phyloP scores from a whole-genome alignment of 2,888 invertebrate species.

The Lasioglossum figueresi region DNA sequence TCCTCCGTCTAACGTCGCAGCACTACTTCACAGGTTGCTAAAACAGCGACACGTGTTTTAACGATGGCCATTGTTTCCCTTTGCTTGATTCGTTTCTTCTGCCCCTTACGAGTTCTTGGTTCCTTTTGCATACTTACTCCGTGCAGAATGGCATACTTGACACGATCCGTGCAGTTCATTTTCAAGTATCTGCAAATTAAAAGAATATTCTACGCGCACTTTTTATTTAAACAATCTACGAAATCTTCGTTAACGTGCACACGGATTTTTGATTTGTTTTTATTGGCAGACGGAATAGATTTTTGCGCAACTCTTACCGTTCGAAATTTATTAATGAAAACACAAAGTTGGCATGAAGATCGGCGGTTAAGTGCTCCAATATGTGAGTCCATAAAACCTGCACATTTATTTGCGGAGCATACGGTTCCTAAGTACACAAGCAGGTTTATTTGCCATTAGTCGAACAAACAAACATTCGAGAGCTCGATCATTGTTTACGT shows the following conservation, averaged over 20 bases:
- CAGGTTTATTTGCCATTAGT: not conserved
- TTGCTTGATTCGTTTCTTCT: slow-evolving; percentile 12
- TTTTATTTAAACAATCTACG: not conserved
- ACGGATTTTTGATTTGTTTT: not conserved
- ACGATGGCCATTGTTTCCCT: slow-evolving; percentile 1
- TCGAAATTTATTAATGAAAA: not conserved
- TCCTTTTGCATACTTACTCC: not conserved
- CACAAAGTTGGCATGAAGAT: not conserved
- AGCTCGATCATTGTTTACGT: not conserved
- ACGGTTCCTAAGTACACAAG: not conserved
- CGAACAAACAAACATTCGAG: not conserved
- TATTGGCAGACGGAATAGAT: not conserved
- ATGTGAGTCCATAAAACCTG: not conserved
- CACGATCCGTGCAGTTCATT: not conserved
- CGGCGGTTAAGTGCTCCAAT: not conserved
- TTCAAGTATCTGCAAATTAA: not conserved
- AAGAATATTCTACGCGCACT: not conserved
- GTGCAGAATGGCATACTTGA: not conserved
- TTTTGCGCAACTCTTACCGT: not conserved
- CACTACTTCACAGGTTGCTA: not conserved
- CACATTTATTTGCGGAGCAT: not conserved
- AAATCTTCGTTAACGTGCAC: not conserved
- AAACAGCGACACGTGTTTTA: slow-evolving; percentile 11
- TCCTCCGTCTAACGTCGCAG: not conserved
- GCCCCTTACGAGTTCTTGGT: not conserved